Evolutionary conservation across 2,888 invertebrate genomes (phyloP), one percentile per base, ranked within the genome.

Genomic region (Operophtera brumata): DNA sequence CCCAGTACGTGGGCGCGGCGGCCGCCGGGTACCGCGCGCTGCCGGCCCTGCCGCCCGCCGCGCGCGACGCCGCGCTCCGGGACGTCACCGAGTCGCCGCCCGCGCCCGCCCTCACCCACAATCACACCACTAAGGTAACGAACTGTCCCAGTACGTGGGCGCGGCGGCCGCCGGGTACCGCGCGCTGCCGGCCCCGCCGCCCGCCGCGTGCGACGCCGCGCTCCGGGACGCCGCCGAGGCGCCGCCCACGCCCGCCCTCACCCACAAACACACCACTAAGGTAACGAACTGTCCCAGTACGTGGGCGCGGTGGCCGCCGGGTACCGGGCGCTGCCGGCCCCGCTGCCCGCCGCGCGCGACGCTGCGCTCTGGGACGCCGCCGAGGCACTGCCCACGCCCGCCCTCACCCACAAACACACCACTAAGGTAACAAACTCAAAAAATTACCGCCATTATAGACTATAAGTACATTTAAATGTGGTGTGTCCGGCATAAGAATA

Each of bases 21-120:
- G 96, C 98, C 1, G 92, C 89, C 34, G 98, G 97, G 4, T 99
- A 99, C 90, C 94, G 96, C 61, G 93, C 97, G 54, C 91, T 99
- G 65, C 98, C 99, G 0, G 80, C 92, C 1, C 96, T 97, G 79
- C 98, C 99, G 0, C 91, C 92, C 45, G 88, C 89, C 6, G 92
- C 96, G 0, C 94, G 96, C 0, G 96, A 96, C 75, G 91, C 95
- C 0, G 86, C 92, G 1, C 93, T 96, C 0, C 91, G 98, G n/a
- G 95, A 96, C 77, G 75, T 84, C 8, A 41, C 61, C 39, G 51
- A 62, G 4, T 66, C 46, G 41, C 25, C 7, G 26, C 43, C 12
- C 44, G 54, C 14, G 35, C 25, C 11, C n/a, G 10, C 1, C 11
- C 1, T 10, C 1, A 11, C 6, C 6, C 35, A 11, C 6, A 35